phyloP scores from a whole-genome alignment of 1,140 invertebrate genomes.

The Aphidius ervi region DNA sequence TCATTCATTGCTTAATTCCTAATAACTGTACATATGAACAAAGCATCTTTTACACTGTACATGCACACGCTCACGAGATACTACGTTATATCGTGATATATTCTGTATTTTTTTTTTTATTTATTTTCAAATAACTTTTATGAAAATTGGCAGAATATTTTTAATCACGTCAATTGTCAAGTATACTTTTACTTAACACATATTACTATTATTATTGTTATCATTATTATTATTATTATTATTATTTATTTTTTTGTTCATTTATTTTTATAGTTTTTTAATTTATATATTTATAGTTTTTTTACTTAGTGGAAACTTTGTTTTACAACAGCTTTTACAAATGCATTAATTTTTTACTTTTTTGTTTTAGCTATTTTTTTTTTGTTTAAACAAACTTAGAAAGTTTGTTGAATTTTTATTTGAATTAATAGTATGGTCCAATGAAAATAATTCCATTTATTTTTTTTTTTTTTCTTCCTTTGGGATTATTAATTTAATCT shows the following conservation, averaged over 20 bases:
- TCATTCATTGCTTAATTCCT: conserved; percentile 40
- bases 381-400: no score
- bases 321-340: background rate
- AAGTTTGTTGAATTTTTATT: no score
- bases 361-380: conserved; percentile 6
- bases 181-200: conserved; percentile 17
- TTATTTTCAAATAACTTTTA: background rate
- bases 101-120: conserved; percentile 14
- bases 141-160: conserved; percentile 24
- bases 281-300: background rate
- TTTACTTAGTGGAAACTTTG: no score
- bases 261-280: background rate
- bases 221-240: conserved; percentile 1
- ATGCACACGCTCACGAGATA: conserved; percentile 47
- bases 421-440: no score
- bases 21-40: conserved; percentile 55
- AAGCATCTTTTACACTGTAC: conserved; percentile 55
- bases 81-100: conserved; percentile 42
- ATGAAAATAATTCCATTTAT: no score
- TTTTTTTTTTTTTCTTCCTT: no score
- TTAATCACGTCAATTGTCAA: conserved; percentile 23
- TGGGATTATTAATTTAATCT: no score
- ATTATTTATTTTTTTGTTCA: conserved; percentile 11
- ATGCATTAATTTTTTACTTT: conserved; percentile 12
- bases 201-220: background rate